A percentile compares a stretch with the other conserved stretches of the same genome.
Evolutionary conservation across 1,140 invertebrate genomes (phyloP).

Genomic region (Zaprionus vittiger): DNA sequence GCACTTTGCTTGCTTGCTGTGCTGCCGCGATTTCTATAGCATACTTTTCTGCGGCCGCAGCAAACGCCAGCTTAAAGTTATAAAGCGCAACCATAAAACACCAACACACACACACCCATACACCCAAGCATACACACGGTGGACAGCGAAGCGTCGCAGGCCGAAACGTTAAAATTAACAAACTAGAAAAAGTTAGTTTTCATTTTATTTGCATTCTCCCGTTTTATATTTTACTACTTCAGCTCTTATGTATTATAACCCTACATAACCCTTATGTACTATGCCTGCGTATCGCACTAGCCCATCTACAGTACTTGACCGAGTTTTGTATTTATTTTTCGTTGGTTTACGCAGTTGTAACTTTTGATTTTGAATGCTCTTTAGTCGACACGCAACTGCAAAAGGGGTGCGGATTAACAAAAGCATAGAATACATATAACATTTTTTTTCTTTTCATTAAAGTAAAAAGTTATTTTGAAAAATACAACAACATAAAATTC

Average conservation of each 20-base stretch:
- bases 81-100: conserved; percentile 46
- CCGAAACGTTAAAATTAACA: conserved; percentile 63
- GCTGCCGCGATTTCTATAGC: conserved; percentile 45
- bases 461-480: background rate
- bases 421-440: background rate
- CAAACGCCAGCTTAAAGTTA: conserved; percentile 17
- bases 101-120: background rate
- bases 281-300: conserved; percentile 8
- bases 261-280: background rate
- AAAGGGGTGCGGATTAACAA: background rate
- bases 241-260: conserved; percentile 9
- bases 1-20: conserved; percentile 10
- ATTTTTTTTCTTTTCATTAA: background rate
- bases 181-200: conserved; percentile 54
- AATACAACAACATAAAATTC: background rate
- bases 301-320: conserved; percentile 61
- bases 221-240: conserved; percentile 14
- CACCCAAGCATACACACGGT: background rate
- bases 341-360: conserved; percentile 4
- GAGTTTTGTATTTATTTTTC: conserved; percentile 51
- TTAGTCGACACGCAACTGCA: background rate
- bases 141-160: conserved; percentile 37
- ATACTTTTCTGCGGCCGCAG: conserved; percentile 53
- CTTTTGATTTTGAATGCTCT: conserved; percentile 3
- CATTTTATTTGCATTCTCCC: conserved; percentile 12